These are phyloP conservation scores for Rhynchopsitta pachyrhyncha DNA, from an alignment of 2,113 vertebrate genomes.

Conservation along the genomic window DNA sequence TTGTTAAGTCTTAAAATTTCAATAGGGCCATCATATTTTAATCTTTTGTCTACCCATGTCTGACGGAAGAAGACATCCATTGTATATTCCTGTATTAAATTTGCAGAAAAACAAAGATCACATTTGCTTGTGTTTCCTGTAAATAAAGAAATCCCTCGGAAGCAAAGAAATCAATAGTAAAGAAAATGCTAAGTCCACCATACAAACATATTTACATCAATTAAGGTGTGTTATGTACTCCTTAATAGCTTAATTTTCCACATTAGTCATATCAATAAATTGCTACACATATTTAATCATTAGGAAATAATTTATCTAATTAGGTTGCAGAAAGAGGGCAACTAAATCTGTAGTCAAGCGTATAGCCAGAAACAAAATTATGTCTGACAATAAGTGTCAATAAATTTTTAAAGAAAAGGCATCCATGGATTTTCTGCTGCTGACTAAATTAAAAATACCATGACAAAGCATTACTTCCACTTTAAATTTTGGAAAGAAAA, in stretches of 20 bases:
- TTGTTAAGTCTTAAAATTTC: constrained; percentile 98
- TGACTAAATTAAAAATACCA: constrained; percentile 22
- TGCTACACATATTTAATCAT: constrained; percentile 30
- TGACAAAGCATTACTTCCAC: background rate
- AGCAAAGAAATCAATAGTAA: constrained; percentile 28
- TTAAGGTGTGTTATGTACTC: constrained; percentile 9
- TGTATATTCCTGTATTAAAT: constrained; percentile 89
- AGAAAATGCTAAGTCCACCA: constrained; percentile 30
- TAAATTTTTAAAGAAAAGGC: background rate
- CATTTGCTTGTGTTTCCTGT: background rate
- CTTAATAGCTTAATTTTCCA: constrained; percentile 48
- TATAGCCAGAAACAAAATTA: constrained; percentile 52
- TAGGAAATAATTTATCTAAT: constrained; percentile 68
- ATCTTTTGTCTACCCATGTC: constrained; percentile 94
- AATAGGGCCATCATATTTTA: constrained; percentile 93
- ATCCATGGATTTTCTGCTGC: background rate
- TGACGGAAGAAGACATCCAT: constrained; percentile 99
- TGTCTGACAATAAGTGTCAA: constrained; percentile 30
- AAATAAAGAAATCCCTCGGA: background rate
- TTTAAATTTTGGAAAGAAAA: constrained; percentile 14
- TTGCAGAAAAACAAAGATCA: constrained; percentile 38
- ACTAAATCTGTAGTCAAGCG: constrained; percentile 36
- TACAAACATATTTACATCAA: constrained; percentile 24
- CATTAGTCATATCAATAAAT: constrained; percentile 57
- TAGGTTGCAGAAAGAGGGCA: constrained; percentile 37